Conservation (phyloP, 2,797 vertebrate species). For the Carapus acus region DNA sequence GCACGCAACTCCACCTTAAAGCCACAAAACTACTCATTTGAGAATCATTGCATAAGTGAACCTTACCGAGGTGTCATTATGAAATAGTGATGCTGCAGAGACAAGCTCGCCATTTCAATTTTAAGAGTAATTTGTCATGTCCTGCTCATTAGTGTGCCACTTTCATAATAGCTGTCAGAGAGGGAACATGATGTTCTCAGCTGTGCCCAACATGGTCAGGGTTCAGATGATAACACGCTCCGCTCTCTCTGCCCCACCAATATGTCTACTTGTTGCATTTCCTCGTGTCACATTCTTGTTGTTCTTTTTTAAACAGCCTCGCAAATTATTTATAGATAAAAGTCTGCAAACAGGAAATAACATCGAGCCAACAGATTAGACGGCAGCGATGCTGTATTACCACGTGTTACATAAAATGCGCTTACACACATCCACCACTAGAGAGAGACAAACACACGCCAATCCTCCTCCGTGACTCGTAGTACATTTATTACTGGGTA, state of each 20-base stretch:
- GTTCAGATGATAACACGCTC: neutral
- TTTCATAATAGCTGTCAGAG: neutral
- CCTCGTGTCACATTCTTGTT: neutral
- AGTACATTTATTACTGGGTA: no score
- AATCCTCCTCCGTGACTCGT: no score
- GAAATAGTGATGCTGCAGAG: no score
- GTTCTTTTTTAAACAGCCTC: neutral
- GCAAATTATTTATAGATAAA: conserved; percentile 25
- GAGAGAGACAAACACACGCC: conserved; percentile 30
- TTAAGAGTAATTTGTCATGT: no score
- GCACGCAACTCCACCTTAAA: no score
- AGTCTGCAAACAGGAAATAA: conserved; percentile 38
- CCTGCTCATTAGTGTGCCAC: neutral
- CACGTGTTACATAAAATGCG: conserved; percentile 52
- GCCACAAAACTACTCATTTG: no score
- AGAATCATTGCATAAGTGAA: no score
- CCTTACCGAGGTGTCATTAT: no score
- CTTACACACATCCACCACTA: conserved; percentile 10
- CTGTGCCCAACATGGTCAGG: conserved; percentile 1
- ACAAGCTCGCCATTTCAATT: no score
- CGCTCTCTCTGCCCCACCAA: neutral
- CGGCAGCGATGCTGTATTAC: conserved; percentile 41
- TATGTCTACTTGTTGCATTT: neutral
- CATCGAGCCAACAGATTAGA: conserved; percentile 34
- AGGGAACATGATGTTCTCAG: conserved; percentile 28